phyloP scores from a whole-genome alignment of 2,113 vertebrate genomes.

The Micromys minutus region DNA sequence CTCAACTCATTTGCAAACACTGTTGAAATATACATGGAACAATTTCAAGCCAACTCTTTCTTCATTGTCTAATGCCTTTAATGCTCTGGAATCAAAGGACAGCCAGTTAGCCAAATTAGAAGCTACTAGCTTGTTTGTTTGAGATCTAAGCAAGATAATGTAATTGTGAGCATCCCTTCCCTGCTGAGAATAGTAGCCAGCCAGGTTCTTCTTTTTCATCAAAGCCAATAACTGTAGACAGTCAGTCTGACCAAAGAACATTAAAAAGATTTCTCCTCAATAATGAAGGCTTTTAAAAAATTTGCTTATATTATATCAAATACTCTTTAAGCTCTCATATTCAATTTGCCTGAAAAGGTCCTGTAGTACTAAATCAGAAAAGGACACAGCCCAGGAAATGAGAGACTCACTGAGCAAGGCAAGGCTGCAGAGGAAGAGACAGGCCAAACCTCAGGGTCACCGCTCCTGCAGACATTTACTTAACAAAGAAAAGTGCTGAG shows the following conservation, averaged over 20 bases:
- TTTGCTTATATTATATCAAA: constrained; percentile 71
- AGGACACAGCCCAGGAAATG: constrained; percentile 41
- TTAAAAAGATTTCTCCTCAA: constrained; percentile 74
- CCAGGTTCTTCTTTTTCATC: constrained; percentile 53
- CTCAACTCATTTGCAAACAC: background rate
- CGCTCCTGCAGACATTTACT: background rate
- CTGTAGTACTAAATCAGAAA: constrained; percentile 38
- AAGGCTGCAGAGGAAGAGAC: background rate
- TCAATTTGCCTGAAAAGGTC: constrained; percentile 68
- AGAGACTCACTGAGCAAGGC: background rate
- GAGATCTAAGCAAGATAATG: constrained; percentile 61
- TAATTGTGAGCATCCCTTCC: constrained; percentile 56
- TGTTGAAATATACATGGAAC: constrained; percentile 28
- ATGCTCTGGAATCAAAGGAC: constrained; percentile 58
- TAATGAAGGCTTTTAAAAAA: constrained; percentile 78
- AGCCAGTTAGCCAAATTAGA: constrained; percentile 60
- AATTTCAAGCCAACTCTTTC: constrained; percentile 42
- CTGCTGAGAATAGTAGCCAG: constrained; percentile 37
- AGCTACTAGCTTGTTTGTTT: constrained; percentile 69
- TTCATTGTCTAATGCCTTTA: constrained; percentile 43
- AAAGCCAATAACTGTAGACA: constrained; percentile 75
- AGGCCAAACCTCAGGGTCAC: background rate
- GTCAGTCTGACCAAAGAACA: constrained; percentile 76
- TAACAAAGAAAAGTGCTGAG: constrained; percentile 56
- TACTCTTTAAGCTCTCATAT: constrained; percentile 68